phyloP scores from a whole-genome alignment of 1,140 invertebrate species.

The Ceratina japonica region DNA sequence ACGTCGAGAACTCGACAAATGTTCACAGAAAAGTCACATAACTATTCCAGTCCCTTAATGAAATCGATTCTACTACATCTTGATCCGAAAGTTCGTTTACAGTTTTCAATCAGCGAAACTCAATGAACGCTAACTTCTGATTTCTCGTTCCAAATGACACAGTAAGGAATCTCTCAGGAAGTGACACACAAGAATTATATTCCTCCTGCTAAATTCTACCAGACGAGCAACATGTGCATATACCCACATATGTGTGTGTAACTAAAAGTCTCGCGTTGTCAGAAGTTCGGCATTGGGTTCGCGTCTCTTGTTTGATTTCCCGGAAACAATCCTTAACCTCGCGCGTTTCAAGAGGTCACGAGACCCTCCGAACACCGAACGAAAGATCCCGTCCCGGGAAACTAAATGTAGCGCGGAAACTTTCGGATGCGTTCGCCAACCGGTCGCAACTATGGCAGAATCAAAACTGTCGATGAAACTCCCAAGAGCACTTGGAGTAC shows the following conservation, averaged over 20 bases:
- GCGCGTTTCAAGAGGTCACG: not conserved
- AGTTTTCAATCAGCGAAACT: too few species aligned
- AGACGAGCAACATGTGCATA: too few species aligned
- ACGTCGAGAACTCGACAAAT: too few species aligned
- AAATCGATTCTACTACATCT: too few species aligned
- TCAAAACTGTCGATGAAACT: conserved; percentile 58
- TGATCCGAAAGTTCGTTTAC: too few species aligned
- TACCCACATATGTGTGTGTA: not conserved
- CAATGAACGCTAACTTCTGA: too few species aligned
- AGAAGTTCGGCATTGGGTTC: not conserved
- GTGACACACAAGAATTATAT: too few species aligned
- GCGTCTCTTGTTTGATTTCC: conserved; percentile 21
- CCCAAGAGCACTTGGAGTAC: conserved; percentile 1
- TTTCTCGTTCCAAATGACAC: too few species aligned
- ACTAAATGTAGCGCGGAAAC: conserved; percentile 21
- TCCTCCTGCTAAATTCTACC: too few species aligned
- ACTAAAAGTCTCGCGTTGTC: not conserved
- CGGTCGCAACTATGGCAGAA: conserved; percentile 43
- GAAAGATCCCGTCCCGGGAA: conserved; percentile 26
- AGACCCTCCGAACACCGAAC: not conserved
- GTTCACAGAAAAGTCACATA: too few species aligned
- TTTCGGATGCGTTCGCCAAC: conserved; percentile 40
- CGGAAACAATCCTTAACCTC: not conserved
- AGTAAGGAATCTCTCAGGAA: too few species aligned
- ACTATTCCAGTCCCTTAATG: too few species aligned